Percentiles rank a stretch among this genome's conserved stretches.
Conservation (phyloP, 2,797 vertebrate species). For the Uromys caudimaculatus region DNA sequence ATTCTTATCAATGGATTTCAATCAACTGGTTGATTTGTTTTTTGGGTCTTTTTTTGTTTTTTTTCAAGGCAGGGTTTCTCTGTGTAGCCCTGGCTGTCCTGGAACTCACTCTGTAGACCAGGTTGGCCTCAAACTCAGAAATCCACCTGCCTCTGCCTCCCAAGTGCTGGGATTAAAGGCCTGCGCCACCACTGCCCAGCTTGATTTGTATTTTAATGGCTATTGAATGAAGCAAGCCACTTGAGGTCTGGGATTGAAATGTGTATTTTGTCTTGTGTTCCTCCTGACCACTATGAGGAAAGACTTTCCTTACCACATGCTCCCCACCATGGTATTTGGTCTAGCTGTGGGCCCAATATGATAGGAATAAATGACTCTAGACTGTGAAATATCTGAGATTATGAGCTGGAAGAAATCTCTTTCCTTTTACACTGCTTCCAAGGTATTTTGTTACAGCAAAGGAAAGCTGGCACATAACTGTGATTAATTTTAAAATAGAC, state of each 20-base stretch:
- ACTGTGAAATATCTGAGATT: background rate
- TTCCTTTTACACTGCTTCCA: background rate
- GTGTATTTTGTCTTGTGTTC: background rate
- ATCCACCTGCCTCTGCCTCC: too few species aligned
- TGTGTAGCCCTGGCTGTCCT: too few species aligned
- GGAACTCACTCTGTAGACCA: too few species aligned
- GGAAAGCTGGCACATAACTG: background rate
- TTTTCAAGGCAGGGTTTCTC: too few species aligned
- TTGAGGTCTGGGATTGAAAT: background rate
- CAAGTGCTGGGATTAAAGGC: too few species aligned
- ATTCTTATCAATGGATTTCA: background rate
- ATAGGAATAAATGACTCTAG: background rate
- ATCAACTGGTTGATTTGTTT: background rate
- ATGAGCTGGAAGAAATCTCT: background rate
- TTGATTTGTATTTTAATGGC: background rate
- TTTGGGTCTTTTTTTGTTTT: too few species aligned
- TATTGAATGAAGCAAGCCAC: background rate
- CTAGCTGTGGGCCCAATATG: background rate
- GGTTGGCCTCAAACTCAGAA: too few species aligned
- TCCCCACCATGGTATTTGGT: background rate
- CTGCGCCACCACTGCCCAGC: too few species aligned
- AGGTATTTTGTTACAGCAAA: background rate
- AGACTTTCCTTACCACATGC: background rate
- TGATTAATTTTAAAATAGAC: conserved; percentile 1
- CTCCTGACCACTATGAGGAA: background rate